phyloP scores from a whole-genome alignment of 2,797 vertebrate species.

The Hemibagrus guttatus region DNA sequence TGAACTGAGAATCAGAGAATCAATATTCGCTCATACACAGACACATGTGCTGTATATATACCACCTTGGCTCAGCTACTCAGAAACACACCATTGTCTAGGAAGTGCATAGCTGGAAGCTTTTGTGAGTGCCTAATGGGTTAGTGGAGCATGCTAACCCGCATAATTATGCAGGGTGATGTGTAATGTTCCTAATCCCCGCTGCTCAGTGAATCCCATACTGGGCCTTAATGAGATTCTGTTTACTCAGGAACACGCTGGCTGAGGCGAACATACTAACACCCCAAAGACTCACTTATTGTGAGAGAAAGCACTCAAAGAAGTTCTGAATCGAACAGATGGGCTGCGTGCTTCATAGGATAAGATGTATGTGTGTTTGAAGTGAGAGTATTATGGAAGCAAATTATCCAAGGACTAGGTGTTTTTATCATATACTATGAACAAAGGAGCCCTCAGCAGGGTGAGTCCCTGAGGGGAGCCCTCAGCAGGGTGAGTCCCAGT shows the following conservation, averaged over 20 bases:
- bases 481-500: slow-evolving; percentile 31
- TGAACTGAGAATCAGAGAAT: not conserved
- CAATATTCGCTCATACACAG: not conserved
- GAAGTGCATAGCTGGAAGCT: slow-evolving; percentile 34
- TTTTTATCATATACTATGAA: slow-evolving; percentile 7
- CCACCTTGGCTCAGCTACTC: slow-evolving; percentile 6
- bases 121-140: slow-evolving; percentile 44
- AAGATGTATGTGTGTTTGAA: slow-evolving; percentile 29
- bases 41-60: slow-evolving; percentile 7
- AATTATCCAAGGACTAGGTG: not conserved
- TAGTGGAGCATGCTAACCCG: slow-evolving; percentile 51
- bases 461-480: slow-evolving; percentile 25
- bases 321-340: slow-evolving; percentile 38
- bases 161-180: slow-evolving; percentile 66
- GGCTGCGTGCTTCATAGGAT: slow-evolving; percentile 20
- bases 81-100: slow-evolving; percentile 27
- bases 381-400: not conserved
- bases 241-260: slow-evolving; percentile 64
- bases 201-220: slow-evolving; percentile 65
- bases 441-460: not conserved
- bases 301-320: slow-evolving; percentile 29
- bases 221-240: slow-evolving; percentile 71
- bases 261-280: slow-evolving; percentile 54
- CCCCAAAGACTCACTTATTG: slow-evolving; percentile 18
- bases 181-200: slow-evolving; percentile 59